phyloP scores from a whole-genome alignment of 1,140 invertebrate species.

The Drosophila ercepeae region DNA sequence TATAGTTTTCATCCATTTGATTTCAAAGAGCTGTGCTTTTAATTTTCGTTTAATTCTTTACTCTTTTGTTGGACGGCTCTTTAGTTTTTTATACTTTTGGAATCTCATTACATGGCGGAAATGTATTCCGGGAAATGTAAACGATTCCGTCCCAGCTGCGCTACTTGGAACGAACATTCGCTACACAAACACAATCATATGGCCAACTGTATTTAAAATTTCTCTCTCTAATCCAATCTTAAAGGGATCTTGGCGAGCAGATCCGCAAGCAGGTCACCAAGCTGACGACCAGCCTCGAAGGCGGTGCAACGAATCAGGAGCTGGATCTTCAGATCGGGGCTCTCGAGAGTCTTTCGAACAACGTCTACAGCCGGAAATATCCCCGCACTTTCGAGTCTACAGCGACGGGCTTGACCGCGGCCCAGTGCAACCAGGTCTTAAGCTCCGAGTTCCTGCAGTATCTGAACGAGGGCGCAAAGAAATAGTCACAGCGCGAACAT shows the following conservation, averaged over 20 bases:
- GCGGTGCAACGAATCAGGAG: conserved; percentile 84
- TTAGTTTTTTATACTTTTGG: background rate
- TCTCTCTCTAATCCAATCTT: conserved; percentile 71
- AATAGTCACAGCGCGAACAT: conserved; percentile 20
- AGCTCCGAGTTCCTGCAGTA: conserved; percentile 89
- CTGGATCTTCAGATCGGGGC: conserved; percentile 88
- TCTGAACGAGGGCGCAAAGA: conserved; percentile 84
- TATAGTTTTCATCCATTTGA: no score
- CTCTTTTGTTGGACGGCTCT: background rate
- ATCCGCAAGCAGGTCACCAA: conserved; percentile 89
- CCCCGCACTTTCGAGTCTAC: conserved; percentile 85
- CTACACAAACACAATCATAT: conserved; percentile 10
- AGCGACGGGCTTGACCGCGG: conserved; percentile 88
- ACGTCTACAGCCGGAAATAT: conserved; percentile 89
- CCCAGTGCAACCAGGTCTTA: conserved; percentile 89
- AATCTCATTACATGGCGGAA: background rate
- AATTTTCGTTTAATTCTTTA: no score
- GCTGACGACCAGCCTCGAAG: conserved; percentile 85
- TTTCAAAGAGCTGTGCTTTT: no score
- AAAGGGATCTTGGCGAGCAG: conserved; percentile 90
- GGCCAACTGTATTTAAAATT: conserved; percentile 27
- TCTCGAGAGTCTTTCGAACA: conserved; percentile 88
- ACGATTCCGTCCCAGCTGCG: conserved; percentile 1
- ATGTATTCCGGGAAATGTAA: background rate
- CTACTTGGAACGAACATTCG: conserved; percentile 49